A percentile compares a stretch with the other conserved stretches of the same genome.
Conservation (phyloP, 2,888 invertebrate species). For the Cheilosia pagana region DNA sequence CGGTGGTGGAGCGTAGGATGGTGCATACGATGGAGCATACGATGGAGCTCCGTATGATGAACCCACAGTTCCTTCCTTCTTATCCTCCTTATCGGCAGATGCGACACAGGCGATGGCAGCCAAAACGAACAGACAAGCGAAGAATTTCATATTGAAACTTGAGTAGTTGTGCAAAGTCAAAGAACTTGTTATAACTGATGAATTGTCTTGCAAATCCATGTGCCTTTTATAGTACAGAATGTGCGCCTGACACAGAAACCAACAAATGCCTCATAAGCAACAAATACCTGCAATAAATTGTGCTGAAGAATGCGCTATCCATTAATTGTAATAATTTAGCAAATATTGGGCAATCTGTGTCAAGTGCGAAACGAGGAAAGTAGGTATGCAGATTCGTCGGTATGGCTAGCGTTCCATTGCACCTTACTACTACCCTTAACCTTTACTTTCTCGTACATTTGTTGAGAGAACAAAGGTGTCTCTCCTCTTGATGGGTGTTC, state of each 20-base stretch:
- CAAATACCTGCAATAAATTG: background rate
- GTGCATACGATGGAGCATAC: conserved; percentile 18
- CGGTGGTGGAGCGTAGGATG: conserved; percentile 62
- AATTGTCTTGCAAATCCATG: background rate
- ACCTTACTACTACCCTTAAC: conserved; percentile 52
- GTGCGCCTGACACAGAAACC: background rate
- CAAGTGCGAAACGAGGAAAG: conserved; percentile 31
- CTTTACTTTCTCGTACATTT: conserved; percentile 27
- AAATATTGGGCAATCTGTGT: conserved; percentile 14
- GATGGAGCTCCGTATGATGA: conserved; percentile 75
- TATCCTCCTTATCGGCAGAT: conserved; percentile 76
- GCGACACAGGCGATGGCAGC: conserved; percentile 77
- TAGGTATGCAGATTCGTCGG: conserved; percentile 36
- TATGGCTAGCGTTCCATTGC: conserved; percentile 36
- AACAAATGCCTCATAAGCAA: conserved; percentile 3
- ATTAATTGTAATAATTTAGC: background rate
- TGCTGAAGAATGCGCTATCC: conserved; percentile 5
- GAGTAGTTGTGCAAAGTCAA: conserved; percentile 28
- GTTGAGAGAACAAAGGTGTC: conserved; percentile 8
- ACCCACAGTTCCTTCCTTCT: conserved; percentile 58
- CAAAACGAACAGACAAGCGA: conserved; percentile 78
- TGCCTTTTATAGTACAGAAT: conserved; percentile 48
- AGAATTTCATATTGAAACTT: conserved; percentile 79
- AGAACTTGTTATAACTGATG: conserved; percentile 58
- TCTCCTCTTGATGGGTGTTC: conserved; percentile 11